Evolutionary conservation across 1,140 invertebrate species (phyloP), one percentile per base, ranked within the genome.

Genomic region (Homarus americanus): DNA sequence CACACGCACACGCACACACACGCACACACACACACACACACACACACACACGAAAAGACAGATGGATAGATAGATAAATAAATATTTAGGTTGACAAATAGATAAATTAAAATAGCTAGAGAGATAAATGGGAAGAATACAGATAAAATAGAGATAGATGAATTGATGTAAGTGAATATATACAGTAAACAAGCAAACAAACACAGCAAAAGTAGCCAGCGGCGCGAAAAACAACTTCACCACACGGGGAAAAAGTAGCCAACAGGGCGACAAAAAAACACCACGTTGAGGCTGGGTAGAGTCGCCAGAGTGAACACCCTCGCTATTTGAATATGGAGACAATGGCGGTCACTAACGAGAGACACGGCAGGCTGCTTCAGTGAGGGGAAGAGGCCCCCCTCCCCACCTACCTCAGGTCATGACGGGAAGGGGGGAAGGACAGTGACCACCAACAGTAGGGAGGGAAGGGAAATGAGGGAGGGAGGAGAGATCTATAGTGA

Each of bases 271-370:
- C 15, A 66, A 12, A 66, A 7, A 66, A n/a, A 24, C 63, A 66
- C n/a, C 3, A 28, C 24, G n/a, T 28, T 66, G 5, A 32, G 5
- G 63, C 1, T 4, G 12, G 63, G n/a, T 7, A 69, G 63, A 12
- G 28, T 28, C n/a, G 63, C 63, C 63, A 69, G n/a, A 69, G n/a
- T 32, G n/a, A 69, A 7, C 63, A 69, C n/a, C 63, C n/a, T 32
- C n/a, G 63, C 17, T 28, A 69, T 69, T 69, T 69, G 63, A 69
- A 69, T 69, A 69, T 69, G n/a, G 63, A 69, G 63, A 69, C 63
- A 69, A 69, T 69, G 63, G 63, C n/a, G 28, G 63, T 32, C 63
- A 69, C 63, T 69, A 69, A 69, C 63, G 63, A 69, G 63, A 24
- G 63, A 24, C 63, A 69, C 63, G 63, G 1, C n/a, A 69, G 17